Conservation (phyloP, 2,113 vertebrate species). For the Ochotona princeps region DNA sequence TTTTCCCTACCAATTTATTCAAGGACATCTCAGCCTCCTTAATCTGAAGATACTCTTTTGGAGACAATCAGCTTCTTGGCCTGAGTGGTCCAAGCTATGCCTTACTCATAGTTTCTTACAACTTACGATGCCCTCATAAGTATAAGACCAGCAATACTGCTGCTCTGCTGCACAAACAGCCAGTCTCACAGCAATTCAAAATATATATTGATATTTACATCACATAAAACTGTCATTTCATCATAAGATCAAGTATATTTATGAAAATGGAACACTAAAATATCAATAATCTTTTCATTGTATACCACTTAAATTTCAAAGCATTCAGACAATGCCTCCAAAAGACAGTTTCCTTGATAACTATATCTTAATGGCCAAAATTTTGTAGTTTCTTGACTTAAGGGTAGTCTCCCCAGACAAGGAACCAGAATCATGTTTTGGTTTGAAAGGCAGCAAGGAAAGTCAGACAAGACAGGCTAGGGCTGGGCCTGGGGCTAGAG, state of each 20-base stretch:
- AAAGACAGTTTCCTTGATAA: not conserved
- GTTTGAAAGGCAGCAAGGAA: not conserved
- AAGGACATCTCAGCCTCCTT: not conserved
- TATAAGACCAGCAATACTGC: not conserved
- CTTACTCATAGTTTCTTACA: not conserved
- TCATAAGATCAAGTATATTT: not conserved
- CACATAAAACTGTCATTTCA: not conserved
- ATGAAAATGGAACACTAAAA: not conserved
- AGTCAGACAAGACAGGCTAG: no score
- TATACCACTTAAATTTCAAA: not conserved
- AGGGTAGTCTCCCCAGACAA: not conserved
- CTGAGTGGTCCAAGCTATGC: not conserved
- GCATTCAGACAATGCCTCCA: not conserved
- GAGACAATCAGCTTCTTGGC: not conserved
- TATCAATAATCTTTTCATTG: not conserved
- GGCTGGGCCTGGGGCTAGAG: no score
- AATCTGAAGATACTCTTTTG: conserved; percentile 6
- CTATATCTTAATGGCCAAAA: not conserved
- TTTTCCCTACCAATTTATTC: not conserved
- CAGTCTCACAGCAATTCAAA: not conserved
- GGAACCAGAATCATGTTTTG: not conserved
- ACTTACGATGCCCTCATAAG: not conserved
- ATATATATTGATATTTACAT: not conserved
- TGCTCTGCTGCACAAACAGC: not conserved
- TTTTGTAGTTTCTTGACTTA: not conserved